Percentiles rank a stretch among this genome's conserved stretches.
phyloP scores from a whole-genome alignment of 2,113 vertebrate species.

The Greenwoodochromis staneri region DNA sequence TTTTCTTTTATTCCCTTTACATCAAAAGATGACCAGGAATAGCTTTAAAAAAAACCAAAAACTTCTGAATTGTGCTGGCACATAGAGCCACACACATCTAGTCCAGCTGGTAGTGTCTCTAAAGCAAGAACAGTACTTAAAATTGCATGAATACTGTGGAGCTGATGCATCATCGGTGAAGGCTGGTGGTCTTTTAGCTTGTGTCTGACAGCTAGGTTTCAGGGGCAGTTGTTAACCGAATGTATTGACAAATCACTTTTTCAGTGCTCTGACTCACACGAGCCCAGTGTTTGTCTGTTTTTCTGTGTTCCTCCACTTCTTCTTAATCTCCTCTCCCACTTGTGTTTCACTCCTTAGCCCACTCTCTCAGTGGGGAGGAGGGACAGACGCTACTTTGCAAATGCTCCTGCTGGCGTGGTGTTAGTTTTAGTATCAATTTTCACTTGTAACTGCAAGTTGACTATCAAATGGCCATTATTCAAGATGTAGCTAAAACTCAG shows the following conservation, averaged over 20 bases:
- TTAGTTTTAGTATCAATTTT: constrained; percentile 43
- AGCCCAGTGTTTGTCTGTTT: background rate
- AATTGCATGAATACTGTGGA: background rate
- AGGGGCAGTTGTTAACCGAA: background rate
- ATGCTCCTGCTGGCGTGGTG: constrained; percentile 46
- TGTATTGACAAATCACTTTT: background rate
- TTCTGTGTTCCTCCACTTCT: constrained; percentile 9
- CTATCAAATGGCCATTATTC: constrained; percentile 37
- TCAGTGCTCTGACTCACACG: constrained; percentile 14
- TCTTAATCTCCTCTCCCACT: constrained; percentile 42
- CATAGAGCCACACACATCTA: background rate
- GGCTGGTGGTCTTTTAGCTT: background rate
- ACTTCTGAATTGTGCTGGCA: background rate
- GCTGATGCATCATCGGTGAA: background rate
- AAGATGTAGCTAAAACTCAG: background rate
- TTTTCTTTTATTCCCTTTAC: background rate
- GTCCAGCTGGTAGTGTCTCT: background rate
- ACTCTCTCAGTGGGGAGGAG: constrained; percentile 51
- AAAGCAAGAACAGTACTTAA: background rate
- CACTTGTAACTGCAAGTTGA: constrained; percentile 1
- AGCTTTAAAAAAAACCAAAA: no score
- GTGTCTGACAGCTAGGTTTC: background rate
- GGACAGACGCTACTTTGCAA: constrained; percentile 36
- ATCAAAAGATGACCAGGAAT: background rate
- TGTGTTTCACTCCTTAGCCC: constrained; percentile 47